phyloP scores from a whole-genome alignment of 2,113 vertebrate genomes.

The Varanus komodoensis region DNA sequence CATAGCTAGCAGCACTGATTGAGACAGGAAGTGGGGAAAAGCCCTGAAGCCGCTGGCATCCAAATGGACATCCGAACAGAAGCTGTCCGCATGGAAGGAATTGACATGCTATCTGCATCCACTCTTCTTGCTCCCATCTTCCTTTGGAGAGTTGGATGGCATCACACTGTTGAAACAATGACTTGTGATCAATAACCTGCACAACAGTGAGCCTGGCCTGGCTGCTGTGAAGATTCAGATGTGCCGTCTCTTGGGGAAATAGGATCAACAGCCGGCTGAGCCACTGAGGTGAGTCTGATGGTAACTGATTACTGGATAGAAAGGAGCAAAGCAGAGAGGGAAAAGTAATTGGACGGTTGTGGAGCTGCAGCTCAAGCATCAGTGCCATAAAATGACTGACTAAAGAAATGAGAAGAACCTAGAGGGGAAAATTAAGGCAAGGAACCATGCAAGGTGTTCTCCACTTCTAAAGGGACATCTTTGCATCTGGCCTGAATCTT shows the following conservation, averaged over 20 bases:
- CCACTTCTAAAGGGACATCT: neutral
- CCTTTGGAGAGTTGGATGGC: slow-evolving; percentile 57
- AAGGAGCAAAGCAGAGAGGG: slow-evolving; percentile 35
- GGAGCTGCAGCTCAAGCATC: slow-evolving; percentile 41
- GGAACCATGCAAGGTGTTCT: neutral
- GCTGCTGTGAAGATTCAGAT: slow-evolving; percentile 62
- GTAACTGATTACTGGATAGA: slow-evolving; percentile 56
- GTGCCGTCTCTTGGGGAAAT: slow-evolving; percentile 60
- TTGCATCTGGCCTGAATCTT: neutral
- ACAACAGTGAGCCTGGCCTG: slow-evolving; percentile 64
- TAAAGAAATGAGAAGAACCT: neutral
- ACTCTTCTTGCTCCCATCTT: slow-evolving; percentile 50
- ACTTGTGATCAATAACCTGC: slow-evolving; percentile 68
- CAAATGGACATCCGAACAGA: slow-evolving; percentile 4
- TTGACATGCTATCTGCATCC: neutral
- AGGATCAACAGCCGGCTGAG: slow-evolving; percentile 57
- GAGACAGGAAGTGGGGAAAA: neutral
- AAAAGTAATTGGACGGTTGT: slow-evolving; percentile 25
- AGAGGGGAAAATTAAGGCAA: neutral
- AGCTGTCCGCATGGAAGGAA: slow-evolving; percentile 26
- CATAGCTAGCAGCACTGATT: neutral
- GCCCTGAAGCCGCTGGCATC: neutral
- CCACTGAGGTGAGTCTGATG: slow-evolving; percentile 71
- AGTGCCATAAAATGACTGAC: neutral
- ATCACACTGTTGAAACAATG: slow-evolving; percentile 62